A percentile compares a stretch with the other conserved stretches of the same genome.
These are phyloP conservation scores for Apotomis turbidana DNA, from an alignment of 2,888 invertebrate genomes.

Conservation along the genomic window DNA sequence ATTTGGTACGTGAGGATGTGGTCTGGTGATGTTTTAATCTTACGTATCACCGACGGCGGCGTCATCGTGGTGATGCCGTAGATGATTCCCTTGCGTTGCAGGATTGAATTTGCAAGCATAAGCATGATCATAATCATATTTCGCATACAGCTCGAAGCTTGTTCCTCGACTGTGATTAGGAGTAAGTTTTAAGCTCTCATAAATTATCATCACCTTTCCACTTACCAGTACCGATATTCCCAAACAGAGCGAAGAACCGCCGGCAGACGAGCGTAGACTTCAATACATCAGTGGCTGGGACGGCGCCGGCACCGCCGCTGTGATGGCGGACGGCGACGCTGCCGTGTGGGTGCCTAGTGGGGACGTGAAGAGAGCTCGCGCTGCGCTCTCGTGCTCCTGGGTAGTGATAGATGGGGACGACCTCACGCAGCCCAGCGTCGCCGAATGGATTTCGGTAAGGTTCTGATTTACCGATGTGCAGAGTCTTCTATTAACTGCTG, in stretches of 20 bases:
- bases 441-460: conserved; percentile 87
- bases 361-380: conserved; percentile 93
- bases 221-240: neutral
- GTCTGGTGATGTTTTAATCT: no score
- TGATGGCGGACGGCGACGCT: conserved; percentile 90
- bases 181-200: no score
- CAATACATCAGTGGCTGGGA: conserved; percentile 92
- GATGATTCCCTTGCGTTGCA: no score
- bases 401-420: conserved; percentile 91
- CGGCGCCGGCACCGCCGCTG: conserved; percentile 89
- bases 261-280: conserved; percentile 89
- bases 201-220: no score
- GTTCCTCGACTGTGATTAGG: no score
- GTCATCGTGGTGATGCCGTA: no score
- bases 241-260: conserved; percentile 89
- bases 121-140: no score
- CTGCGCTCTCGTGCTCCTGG: conserved; percentile 95
- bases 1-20: conserved; percentile 83
- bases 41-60: no score
- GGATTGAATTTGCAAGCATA: no score
- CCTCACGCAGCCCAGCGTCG: conserved; percentile 83
- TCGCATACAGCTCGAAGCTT: no score
- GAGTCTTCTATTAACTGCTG: no score
- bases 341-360: conserved; percentile 96
- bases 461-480: neutral